phyloP scores from a whole-genome alignment of 2,888 invertebrate genomes.

The Acanthococcus lagerstroemiae region DNA sequence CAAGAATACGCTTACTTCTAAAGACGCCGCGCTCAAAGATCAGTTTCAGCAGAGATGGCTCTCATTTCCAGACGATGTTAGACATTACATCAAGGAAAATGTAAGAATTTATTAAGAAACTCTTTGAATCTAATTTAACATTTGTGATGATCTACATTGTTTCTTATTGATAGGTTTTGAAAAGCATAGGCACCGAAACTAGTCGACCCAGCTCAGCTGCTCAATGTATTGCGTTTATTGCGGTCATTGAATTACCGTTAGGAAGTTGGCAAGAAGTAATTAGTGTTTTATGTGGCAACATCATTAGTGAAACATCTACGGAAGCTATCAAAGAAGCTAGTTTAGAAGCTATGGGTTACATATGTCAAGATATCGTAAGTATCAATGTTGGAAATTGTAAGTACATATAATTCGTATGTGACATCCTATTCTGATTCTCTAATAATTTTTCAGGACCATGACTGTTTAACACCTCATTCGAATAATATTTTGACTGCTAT shows the following conservation, averaged over 20 bases:
- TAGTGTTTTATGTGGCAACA: constrained; percentile 75
- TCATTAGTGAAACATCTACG: constrained; percentile 71
- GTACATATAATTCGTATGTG: background rate
- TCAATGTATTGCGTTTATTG: constrained; percentile 98
- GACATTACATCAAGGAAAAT: constrained; percentile 87
- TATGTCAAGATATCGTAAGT: constrained; percentile 86
- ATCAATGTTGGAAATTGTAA: too few species aligned
- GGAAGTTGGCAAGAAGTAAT: constrained; percentile 90
- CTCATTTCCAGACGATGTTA: constrained; percentile 71
- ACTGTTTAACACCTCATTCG: constrained; percentile 80
- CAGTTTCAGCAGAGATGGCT: constrained; percentile 91
- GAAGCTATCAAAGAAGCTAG: constrained; percentile 95
- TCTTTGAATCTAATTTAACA: background rate
- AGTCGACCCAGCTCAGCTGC: constrained; percentile 93
- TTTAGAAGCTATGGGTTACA: constrained; percentile 95
- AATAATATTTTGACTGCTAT: constrained; percentile 97
- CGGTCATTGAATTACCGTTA: constrained; percentile 87
- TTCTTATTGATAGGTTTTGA: constrained; percentile 59
- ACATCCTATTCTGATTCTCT: too few species aligned
- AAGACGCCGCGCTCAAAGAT: constrained; percentile 69
- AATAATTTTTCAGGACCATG: constrained; percentile 53
- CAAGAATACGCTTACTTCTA: constrained; percentile 94
- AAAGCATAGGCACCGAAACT: constrained; percentile 90
- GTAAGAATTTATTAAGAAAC: too few species aligned
- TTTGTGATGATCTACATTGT: background rate